These are phyloP conservation scores for Eupsilia transversa DNA, from an alignment of 2,888 invertebrate species.

Conservation along the genomic window DNA sequence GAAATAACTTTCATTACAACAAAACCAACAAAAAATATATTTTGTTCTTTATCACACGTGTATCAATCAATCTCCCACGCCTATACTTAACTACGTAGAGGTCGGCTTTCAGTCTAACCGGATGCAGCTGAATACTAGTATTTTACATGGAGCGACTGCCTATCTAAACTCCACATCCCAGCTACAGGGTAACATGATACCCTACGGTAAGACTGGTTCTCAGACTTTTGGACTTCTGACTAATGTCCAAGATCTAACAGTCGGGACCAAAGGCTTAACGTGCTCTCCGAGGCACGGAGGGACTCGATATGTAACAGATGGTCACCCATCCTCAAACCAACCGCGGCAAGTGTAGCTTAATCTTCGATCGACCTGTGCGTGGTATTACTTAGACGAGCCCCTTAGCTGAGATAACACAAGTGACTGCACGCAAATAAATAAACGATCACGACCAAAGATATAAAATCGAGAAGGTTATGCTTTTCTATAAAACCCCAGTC, in stretches of 20 bases:
- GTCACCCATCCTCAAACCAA: not conserved
- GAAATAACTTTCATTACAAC: not conserved
- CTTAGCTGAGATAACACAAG: no score
- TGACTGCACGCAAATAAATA: slow-evolving; percentile 3
- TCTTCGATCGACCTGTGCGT: not conserved
- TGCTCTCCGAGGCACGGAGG: not conserved
- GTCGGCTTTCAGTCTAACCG: no score
- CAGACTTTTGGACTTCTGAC: not conserved
- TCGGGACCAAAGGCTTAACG: no score
- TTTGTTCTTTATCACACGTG: not conserved
- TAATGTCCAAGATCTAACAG: not conserved
- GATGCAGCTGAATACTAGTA: not conserved
- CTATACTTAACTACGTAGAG: not conserved
- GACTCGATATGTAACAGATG: not conserved
- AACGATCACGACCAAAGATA: not conserved
- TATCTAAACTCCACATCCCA: not conserved
- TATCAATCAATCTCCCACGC: not conserved
- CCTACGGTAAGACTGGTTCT: not conserved
- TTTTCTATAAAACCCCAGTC: slow-evolving; percentile 11
- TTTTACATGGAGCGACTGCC: not conserved
- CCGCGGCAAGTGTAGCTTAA: not conserved
- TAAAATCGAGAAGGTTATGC: not conserved
- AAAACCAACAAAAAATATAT: not conserved
- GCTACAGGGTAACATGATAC: not conserved
- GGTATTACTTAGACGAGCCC: no score